Base-by-base conservation (phyloP, 2,797 vertebrate genomes). In the Tragopan temminckii region DNA sequence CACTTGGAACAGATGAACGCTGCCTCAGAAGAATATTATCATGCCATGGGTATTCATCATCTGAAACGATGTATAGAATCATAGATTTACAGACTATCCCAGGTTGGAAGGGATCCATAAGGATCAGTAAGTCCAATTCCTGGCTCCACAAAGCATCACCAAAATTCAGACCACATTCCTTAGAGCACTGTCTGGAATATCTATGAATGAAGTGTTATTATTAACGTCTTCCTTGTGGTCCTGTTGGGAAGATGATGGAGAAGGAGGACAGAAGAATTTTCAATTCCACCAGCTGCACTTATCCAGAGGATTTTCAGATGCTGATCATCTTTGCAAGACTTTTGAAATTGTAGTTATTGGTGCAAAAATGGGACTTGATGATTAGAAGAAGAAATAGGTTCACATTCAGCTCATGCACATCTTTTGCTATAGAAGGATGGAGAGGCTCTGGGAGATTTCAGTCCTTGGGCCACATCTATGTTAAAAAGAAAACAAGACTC, bases 371-470 rank as follows among this genome's bases (percentile, higher is more conserved):
- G 40, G 25, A 55, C 25, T 46, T 43, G 31, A 24, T 45, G 3
- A 31, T 55, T 46, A 0, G 11, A 67, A 87, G 52, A 36, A 3
- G 1, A 0, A 1, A 61, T 4, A 12, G 35, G 23, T 1, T 57
- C 24, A 11, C 12, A 52, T 79, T 53, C 55, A 52, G 6, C 20
- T 64, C 10, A 17, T 15, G 31, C 2, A 3, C 5, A 0, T 9
- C 5, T 4, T 77, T 63, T 33, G 19, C 35, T 58, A 1, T 59
- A 25, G 19, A 33, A 64, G 13, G 9, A 59, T 7, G 2, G 11
- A 43, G 21, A 48, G 11, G 13, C 10, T 61, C 20, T 11, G 13
- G 46, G 12, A 4, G 3, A 6, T 80, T 92, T 82, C n/a, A 35
- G 8, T 16, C 59, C 57, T 67, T 25, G 52, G 9, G 2, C n/a